Evolutionary conservation across 2,797 vertebrate species (phyloP).

Genomic region (Xyrichtys novacula): DNA sequence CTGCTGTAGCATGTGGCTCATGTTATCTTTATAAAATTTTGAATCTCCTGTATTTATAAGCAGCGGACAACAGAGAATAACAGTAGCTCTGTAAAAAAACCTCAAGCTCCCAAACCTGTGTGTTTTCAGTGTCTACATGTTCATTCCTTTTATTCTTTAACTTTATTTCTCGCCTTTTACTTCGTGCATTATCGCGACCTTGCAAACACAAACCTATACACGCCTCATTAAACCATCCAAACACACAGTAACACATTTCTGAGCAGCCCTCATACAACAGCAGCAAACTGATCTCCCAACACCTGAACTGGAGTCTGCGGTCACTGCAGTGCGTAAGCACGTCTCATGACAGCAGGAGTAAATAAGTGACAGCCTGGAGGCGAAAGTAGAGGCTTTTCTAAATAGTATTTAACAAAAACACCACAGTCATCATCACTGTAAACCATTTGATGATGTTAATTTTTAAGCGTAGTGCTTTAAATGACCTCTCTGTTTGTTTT

Average conservation of each 20-base stretch:
- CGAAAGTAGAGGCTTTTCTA: background rate
- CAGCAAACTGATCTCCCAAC: background rate
- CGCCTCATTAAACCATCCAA: background rate
- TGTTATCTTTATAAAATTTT: conserved; percentile 26
- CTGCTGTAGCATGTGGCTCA: conserved; percentile 28
- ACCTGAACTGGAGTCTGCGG: background rate
- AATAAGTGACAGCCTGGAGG: background rate
- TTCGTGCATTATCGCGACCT: conserved; percentile 21
- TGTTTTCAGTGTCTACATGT: conserved; percentile 43
- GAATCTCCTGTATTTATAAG: conserved; percentile 16
- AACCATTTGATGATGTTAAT: conserved; percentile 4
- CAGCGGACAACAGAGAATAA: background rate
- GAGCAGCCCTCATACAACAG: background rate
- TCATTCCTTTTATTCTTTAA: no score
- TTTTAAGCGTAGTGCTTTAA: conserved; percentile 8
- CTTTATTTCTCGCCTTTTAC: conserved; percentile 27
- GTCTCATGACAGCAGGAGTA: no score
- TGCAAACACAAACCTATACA: background rate
- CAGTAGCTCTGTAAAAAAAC: conserved; percentile 16
- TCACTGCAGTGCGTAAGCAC: background rate
- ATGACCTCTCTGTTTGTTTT: background rate
- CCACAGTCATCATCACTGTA: background rate
- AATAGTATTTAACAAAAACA: background rate
- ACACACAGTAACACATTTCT: no score
- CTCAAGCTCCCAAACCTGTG: conserved; percentile 27